Conservation (phyloP, 2,888 invertebrate genomes). For the Homarus gammarus region DNA sequence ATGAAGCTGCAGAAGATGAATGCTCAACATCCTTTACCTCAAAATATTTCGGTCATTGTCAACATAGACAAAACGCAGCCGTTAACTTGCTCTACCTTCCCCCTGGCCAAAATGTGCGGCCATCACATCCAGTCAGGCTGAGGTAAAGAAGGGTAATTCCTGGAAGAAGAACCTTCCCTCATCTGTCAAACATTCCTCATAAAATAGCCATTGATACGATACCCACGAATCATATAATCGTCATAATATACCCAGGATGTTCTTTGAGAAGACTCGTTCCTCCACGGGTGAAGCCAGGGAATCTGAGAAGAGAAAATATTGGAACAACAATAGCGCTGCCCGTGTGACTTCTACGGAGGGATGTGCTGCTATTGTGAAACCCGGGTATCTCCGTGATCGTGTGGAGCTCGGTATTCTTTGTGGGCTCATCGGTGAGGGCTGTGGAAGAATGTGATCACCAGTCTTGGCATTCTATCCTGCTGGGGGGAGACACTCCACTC, state of each 20-base stretch:
- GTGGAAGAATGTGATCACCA: background rate
- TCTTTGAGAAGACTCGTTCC: constrained; percentile 22
- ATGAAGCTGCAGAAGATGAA: too few relatives aligned
- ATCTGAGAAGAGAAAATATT: constrained; percentile 54
- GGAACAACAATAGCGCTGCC: constrained; percentile 43
- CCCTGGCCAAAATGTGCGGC: background rate
- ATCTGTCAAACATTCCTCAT: constrained; percentile 9
- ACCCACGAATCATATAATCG: constrained; percentile 6
- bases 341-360: constrained; percentile 56
- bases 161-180: background rate
- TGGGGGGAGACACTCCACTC: background rate
- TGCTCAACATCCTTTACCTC: too few relatives aligned
- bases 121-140: background rate
- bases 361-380: constrained; percentile 24
- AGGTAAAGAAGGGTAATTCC: background rate
- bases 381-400: background rate
- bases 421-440: background rate
- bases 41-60: too few relatives aligned
- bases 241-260: constrained; percentile 28
- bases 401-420: background rate
- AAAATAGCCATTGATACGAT: constrained; percentile 26
- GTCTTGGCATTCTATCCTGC: background rate
- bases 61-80: too few relatives aligned
- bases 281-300: constrained; percentile 32
- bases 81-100: too few relatives aligned